Conservation (phyloP, 2,888 invertebrate genomes). For the Calliopum simillimum region DNA sequence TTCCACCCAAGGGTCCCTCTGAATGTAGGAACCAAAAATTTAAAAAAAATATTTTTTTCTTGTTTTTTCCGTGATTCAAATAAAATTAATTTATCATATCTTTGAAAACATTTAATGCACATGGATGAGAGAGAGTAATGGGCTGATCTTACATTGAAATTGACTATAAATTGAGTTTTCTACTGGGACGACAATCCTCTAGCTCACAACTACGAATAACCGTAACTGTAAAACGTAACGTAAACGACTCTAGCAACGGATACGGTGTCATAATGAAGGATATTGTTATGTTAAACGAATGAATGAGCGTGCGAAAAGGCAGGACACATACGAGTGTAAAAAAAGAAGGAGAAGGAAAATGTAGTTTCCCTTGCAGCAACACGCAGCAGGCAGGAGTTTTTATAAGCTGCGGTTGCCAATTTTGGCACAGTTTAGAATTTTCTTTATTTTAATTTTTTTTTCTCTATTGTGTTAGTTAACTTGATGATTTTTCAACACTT, state of each 20-base stretch:
- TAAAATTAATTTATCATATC: no score
- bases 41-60: no score
- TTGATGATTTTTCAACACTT: slow-evolving; percentile 33
- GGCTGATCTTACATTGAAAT: no score
- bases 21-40: no score
- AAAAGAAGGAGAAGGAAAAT: background rate
- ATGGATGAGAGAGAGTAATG: no score
- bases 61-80: no score
- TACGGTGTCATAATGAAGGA: slow-evolving; percentile 38
- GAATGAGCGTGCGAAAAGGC: background rate
- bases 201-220: background rate
- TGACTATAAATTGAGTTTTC: background rate
- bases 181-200: background rate
- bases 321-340: background rate
- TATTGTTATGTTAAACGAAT: slow-evolving; percentile 40
- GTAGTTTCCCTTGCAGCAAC: background rate
- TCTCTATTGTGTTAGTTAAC: slow-evolving; percentile 6
- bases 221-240: slow-evolving; percentile 18
- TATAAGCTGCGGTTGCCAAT: slow-evolving; percentile 32
- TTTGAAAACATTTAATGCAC: no score
- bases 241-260: slow-evolving; percentile 26
- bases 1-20: no score
- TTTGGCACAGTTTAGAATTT: slow-evolving; percentile 36
- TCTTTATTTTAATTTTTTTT: slow-evolving; percentile 21
- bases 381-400: slow-evolving; percentile 16